Evolutionary conservation across 2,797 vertebrate genomes (phyloP).

Genomic region (Delichon dasypus): DNA sequence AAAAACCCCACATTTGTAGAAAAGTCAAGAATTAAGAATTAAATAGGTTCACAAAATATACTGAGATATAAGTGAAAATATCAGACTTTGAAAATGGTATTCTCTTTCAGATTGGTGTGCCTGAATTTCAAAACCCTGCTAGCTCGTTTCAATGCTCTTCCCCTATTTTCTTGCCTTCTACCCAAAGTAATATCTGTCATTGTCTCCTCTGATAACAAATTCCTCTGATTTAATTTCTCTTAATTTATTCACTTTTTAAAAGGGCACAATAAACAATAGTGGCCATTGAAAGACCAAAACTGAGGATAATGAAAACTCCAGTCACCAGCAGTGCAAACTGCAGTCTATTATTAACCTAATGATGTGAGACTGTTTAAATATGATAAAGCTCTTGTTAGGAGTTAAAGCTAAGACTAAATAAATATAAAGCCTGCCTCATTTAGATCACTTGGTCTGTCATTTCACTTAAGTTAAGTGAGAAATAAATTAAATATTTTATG

Average conservation of each 20-base stretch:
- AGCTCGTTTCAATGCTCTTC: neutral
- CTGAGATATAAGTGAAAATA: neutral
- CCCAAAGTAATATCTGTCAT: neutral
- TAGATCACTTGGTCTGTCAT: neutral
- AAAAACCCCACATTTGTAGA: neutral
- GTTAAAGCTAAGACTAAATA: conserved; percentile 16
- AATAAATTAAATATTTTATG: conserved; percentile 15
- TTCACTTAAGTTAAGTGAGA: neutral
- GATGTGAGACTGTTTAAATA: conserved; percentile 21
- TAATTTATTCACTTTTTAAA: conserved; percentile 5
- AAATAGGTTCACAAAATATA: neutral
- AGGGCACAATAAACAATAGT: neutral
- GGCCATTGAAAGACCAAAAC: neutral
- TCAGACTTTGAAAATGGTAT: neutral
- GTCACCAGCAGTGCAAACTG: neutral
- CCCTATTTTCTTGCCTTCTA: neutral
- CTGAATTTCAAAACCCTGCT: neutral
- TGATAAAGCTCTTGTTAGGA: conserved; percentile 8
- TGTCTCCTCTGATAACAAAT: neutral
- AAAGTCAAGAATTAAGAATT: neutral
- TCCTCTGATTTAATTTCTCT: neutral
- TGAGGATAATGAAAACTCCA: neutral
- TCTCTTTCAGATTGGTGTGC: neutral
- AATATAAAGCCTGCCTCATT: neutral
- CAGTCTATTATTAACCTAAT: conserved; percentile 7